phyloP scores from a whole-genome alignment of 1,140 invertebrate species.

The Drosophila ficusphila region DNA sequence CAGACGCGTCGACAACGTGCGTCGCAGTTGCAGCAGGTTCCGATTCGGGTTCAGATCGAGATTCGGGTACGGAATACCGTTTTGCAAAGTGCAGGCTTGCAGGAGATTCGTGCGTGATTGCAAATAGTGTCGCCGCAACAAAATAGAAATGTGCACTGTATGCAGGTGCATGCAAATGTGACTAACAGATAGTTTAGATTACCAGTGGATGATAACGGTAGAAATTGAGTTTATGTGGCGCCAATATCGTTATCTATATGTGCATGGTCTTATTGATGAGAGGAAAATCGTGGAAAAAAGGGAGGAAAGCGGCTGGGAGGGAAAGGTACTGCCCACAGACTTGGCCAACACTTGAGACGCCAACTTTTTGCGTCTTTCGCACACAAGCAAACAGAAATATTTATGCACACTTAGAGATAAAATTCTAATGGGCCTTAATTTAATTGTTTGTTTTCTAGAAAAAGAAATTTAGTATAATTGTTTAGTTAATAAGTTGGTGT shows the following conservation, averaged over 20 bases:
- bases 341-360: slow-evolving; percentile 65
- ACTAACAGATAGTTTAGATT: slow-evolving; percentile 32
- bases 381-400: slow-evolving; percentile 23
- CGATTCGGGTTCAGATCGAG: slow-evolving; percentile 38
- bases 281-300: not conserved
- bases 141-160: slow-evolving; percentile 25
- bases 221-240: slow-evolving; percentile 14
- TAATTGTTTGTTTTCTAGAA: not conserved
- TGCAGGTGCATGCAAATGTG: slow-evolving; percentile 40
- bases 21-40: slow-evolving; percentile 37
- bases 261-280: slow-evolving; percentile 1
- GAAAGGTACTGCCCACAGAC: slow-evolving; percentile 30
- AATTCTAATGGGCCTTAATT: not conserved
- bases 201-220: slow-evolving; percentile 22
- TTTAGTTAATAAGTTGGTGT: too few species aligned
- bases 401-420: slow-evolving; percentile 1
- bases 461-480: too few species aligned
- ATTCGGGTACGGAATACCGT: slow-evolving; percentile 5
- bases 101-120: slow-evolving; percentile 48
- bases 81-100: slow-evolving; percentile 13
- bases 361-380: slow-evolving; percentile 40
- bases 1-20: slow-evolving; percentile 60
- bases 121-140: slow-evolving; percentile 47
- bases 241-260: slow-evolving; percentile 20
- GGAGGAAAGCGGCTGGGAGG: not conserved